phyloP scores from a whole-genome alignment of 2,888 invertebrate genomes.

The Patella pellucida region DNA sequence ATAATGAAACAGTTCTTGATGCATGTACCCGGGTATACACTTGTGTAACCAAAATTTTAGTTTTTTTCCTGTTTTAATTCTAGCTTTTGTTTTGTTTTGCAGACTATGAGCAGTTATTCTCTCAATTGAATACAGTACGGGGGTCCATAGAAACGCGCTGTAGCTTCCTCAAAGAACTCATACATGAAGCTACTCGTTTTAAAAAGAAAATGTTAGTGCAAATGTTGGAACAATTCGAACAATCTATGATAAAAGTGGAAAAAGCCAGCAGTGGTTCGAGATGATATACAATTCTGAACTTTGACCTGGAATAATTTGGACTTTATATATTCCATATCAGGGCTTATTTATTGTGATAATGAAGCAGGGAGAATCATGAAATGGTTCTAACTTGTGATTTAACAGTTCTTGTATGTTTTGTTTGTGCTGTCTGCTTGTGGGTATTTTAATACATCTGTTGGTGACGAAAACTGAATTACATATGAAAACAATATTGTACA shows the following conservation, averaged over 20 bases:
- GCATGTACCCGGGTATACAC: too few species aligned
- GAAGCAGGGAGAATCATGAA: too few species aligned
- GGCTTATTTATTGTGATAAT: too few species aligned
- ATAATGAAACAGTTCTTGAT: background rate
- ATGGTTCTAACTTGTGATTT: too few species aligned
- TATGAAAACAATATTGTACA: too few species aligned
- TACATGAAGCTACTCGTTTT: conserved; percentile 65
- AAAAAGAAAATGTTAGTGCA: conserved; percentile 57
- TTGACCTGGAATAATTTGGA: too few species aligned
- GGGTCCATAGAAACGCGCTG: conserved; percentile 56
- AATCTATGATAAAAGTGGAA: conserved; percentile 41
- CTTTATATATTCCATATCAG: too few species aligned
- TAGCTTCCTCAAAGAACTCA: conserved; percentile 60
- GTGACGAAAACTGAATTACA: too few species aligned
- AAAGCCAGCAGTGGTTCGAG: conserved; percentile 15
- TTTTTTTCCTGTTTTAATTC: background rate
- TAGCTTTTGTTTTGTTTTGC: conserved; percentile 35
- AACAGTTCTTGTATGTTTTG: too few species aligned
- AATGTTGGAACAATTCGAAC: conserved; percentile 56
- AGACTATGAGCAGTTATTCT: conserved; percentile 64
- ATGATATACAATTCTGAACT: background rate
- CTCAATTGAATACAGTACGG: conserved; percentile 57
- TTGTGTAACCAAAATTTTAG: background rate
- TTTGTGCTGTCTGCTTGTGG: too few species aligned
- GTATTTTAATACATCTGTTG: too few species aligned